Evolutionary conservation across 2,888 invertebrate genomes (phyloP), one percentile per base, ranked within the genome.

Genomic region (Ectropis crepuscularia): DNA sequence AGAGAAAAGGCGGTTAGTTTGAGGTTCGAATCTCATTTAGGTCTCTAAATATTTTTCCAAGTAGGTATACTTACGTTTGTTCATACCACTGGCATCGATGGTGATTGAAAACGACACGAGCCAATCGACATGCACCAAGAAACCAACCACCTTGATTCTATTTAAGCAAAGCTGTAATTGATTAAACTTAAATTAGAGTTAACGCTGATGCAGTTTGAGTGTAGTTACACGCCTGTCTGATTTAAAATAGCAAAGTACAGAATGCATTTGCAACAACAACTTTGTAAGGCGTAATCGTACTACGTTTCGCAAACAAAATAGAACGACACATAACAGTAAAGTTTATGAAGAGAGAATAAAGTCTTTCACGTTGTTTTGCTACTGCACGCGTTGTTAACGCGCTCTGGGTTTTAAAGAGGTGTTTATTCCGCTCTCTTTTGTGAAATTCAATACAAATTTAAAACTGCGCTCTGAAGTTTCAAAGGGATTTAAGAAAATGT

Each of bases 401-500:
- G 66, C 68, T 68, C 69, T 73, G 76, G 75, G 68, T 72, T 74
- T 70, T 63, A 72, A 69, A 74, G 64, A 57, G 68, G 64, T 70
- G 70, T 75, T 74, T 76, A 70, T 78, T 78, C 78, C 75, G 69
- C 73, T 71, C 78, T 50, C 50, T 69, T 60, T 70, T 74, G 75
- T 72, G 71, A 74, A n/a, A 53, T 6, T 41, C 45, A 16, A 38
- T 6, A 51, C 12, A 55, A 51, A 11, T 51, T 51, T 57, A 46
- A 39, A 45, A 55, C 16, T 42, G 43, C 28, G 36, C 0, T 45
- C 12, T 39, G 12, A n/a, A 9, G 1, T 53, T 53, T 39, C 46
- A 59, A 53, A 53, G 46, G 28, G 28, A 28, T 41, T 38, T 36
- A 36, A 43, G 16, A 10, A 37, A 11, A 5, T 49, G 5, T 28